These are phyloP conservation scores for Chrysemys picta DNA, from an alignment of 2,113 vertebrate genomes.

Conservation along the genomic window DNA sequence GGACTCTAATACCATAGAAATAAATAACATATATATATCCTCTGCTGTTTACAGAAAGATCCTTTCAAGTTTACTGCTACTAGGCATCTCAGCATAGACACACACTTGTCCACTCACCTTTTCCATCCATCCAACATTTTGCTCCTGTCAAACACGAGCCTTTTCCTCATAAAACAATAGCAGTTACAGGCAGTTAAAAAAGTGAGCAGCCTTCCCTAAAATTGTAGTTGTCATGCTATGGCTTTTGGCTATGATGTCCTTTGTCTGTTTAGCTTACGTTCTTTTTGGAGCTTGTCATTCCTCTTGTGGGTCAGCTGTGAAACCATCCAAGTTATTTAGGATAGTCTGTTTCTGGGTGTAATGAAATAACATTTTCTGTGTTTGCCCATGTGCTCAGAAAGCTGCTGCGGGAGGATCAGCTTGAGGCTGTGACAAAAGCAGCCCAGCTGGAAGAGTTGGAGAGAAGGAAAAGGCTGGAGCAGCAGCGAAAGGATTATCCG, in stretches of 20 bases:
- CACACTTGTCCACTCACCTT: background rate
- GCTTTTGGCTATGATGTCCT: background rate
- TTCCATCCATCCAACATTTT: background rate
- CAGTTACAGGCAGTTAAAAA: background rate
- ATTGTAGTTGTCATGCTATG: background rate
- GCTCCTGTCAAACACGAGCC: background rate
- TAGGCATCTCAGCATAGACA: background rate
- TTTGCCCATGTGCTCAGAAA: slow-evolving; percentile 82
- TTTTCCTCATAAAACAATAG: background rate
- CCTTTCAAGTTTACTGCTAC: background rate
- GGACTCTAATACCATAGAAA: background rate
- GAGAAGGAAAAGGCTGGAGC: slow-evolving; percentile 93
- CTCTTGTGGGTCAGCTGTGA: background rate
- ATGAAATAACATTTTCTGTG: background rate
- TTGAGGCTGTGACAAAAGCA: slow-evolving; percentile 97
- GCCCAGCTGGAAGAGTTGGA: slow-evolving; percentile 98
- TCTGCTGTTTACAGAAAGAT: background rate
- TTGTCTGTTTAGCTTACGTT: background rate
- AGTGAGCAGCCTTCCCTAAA: background rate
- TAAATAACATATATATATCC: background rate
- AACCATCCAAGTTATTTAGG: background rate
- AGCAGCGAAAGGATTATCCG: slow-evolving; percentile 96
- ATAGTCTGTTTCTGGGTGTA: background rate
- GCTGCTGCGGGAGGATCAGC: slow-evolving; percentile 94
- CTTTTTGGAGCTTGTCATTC: slow-evolving; percentile 1